These are phyloP conservation scores for Lutraria lutraria DNA, from an alignment of 2,888 invertebrate genomes.

Conservation along the genomic window DNA sequence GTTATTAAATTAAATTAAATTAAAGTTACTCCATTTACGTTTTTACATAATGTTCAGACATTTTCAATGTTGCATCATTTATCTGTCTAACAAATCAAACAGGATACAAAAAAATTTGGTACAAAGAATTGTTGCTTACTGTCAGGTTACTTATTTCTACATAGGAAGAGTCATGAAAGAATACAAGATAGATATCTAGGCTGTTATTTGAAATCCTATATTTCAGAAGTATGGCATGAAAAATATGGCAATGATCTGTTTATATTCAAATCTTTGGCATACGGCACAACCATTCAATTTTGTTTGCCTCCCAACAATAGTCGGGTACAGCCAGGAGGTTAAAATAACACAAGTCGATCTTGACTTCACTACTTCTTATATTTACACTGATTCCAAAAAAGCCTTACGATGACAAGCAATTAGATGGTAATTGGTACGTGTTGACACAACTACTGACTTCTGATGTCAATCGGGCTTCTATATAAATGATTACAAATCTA, in stretches of 20 bases:
- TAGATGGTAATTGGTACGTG: constrained; percentile 44
- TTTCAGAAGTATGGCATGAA: background rate
- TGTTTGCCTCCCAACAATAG: constrained; percentile 27
- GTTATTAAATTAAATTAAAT: no score
- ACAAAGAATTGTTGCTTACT: no score
- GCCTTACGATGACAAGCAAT: constrained; percentile 32
- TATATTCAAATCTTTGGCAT: background rate
- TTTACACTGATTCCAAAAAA: constrained; percentile 44
- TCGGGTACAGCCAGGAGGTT: constrained; percentile 32
- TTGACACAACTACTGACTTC: constrained; percentile 49
- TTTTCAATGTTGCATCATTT: no score
- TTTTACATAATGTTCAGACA: no score
- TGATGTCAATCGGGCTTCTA: constrained; percentile 42
- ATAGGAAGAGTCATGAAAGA: no score
- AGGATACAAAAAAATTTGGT: no score
- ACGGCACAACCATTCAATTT: constrained; percentile 30
- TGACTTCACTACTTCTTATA: constrained; percentile 36
- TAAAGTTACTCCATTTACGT: no score
- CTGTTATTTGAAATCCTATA: constrained; percentile 5
- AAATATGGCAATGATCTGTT: background rate
- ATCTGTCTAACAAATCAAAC: no score
- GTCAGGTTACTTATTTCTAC: no score
- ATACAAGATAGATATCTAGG: background rate
- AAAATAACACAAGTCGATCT: constrained; percentile 45
- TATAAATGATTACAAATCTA: constrained; percentile 48